Evolutionary conservation across 2,113 vertebrate genomes (phyloP), one percentile per base, ranked within the genome.

Genomic region (Herpailurus yagouaroundi): DNA sequence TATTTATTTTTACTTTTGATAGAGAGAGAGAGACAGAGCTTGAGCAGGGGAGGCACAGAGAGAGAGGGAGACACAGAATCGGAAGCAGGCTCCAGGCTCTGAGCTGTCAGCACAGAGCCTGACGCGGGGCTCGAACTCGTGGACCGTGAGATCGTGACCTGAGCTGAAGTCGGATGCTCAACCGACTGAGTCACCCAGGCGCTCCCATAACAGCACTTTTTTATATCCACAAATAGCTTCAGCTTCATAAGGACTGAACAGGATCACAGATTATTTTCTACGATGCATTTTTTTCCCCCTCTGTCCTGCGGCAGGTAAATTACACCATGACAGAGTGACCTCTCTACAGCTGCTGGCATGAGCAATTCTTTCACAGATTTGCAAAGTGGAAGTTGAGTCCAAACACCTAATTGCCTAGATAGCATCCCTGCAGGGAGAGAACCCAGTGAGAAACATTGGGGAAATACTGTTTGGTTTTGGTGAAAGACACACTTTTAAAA

Each of bases 401-500:
- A 63, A 33, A 66, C 41, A 36, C 25, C 82, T 7, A 74, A 13
- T 11, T 16, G 45, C 45, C 73, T 12, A 31, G 4, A 31, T 29
- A 71, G 81, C 57, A 8, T 7, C 8, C 2, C 0, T 6, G 36
- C 10, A 25, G 60, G 45, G 64, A 79, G 14, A 19, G 13, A 48
- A 68, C 3, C 38, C 57, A 48, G 33, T 3, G 33, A 82, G 36
- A 83, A 90, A 29, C 2, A 5, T 3, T 27, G 7, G n/a, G 48
- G 83, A 25, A 29, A 19, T 25, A 27, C 76, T 69, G n/a, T 55
- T 74, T 68, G 33, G 84, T 52, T 82, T 77, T 64, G 55, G 52
- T 73, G 88, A 94, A 95, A 92, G 79, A 93, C 77, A 80, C 68
- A 68, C 92, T 94, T 97, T 81, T 74, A 93, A 94, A 97, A 95